These are phyloP conservation scores for Orientallactaga sibirica DNA, from an alignment of 2,797 vertebrate genomes.

Conservation along the genomic window DNA sequence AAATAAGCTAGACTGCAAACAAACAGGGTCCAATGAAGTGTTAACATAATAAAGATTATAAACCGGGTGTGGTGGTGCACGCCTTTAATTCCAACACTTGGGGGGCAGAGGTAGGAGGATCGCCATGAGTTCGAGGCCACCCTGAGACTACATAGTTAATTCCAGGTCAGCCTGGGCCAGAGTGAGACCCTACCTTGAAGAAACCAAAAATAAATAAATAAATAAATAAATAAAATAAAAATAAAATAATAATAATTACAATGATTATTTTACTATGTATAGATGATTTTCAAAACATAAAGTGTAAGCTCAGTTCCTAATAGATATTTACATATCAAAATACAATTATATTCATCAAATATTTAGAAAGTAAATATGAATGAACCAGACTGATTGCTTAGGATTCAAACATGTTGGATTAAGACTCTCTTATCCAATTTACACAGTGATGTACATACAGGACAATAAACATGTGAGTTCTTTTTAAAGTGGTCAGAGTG, in stretches of 20 bases:
- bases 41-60: slow-evolving; percentile 7
- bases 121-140: no score
- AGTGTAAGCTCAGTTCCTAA: neutral
- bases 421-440: neutral
- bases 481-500: neutral
- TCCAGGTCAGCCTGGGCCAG: no score
- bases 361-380: slow-evolving; percentile 46
- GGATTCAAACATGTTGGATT: neutral
- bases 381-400: neutral
- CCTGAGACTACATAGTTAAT: no score
- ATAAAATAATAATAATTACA: no score
- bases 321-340: slow-evolving; percentile 5
- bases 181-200: no score
- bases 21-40: neutral
- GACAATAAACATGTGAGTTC: neutral
- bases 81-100: no score
- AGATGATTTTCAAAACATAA: neutral
- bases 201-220: no score
- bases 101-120: no score
- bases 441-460: neutral
- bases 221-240: no score
- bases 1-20: neutral
- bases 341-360: slow-evolving; percentile 20
- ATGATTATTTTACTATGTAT: neutral
- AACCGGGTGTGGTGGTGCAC: no score